phyloP scores from a whole-genome alignment of 2,797 vertebrate species.

The Onychomys leucogaster region DNA sequence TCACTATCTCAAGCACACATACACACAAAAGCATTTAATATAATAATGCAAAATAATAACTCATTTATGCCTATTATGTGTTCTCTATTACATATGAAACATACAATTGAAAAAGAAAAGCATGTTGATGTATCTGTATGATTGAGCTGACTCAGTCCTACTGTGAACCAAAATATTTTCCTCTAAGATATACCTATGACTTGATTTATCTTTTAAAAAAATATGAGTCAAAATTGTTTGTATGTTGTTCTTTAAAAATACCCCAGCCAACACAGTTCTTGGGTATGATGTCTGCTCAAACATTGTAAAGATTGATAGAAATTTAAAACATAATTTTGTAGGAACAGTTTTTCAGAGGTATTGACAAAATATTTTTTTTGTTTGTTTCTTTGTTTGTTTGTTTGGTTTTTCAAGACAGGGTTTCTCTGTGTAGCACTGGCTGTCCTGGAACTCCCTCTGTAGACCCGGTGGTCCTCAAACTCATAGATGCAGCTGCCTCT shows the following conservation, averaged over 20 bases:
- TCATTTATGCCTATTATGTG: background rate
- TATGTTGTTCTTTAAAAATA: background rate
- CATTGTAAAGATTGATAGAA: background rate
- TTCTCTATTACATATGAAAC: background rate
- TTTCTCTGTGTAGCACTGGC: no score
- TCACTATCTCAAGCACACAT: background rate
- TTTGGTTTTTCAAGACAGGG: no score
- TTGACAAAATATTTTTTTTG: background rate
- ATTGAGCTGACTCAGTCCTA: background rate
- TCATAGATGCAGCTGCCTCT: background rate
- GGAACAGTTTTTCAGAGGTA: background rate
- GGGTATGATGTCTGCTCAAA: background rate
- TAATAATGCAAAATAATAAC: background rate
- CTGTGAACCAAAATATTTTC: background rate
- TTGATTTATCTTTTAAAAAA: background rate
- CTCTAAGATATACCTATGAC: background rate
- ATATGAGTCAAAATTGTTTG: background rate
- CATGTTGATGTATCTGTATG: background rate
- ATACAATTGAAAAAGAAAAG: background rate
- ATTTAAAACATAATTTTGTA: background rate
- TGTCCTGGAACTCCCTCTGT: background rate
- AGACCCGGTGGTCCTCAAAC: background rate
- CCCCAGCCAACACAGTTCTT: background rate
- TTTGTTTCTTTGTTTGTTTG: no score
- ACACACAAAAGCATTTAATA: background rate